Evolutionary conservation across 2,888 invertebrate genomes (phyloP), one percentile per base, ranked within the genome.

Genomic region (Danaus chrysippus): DNA sequence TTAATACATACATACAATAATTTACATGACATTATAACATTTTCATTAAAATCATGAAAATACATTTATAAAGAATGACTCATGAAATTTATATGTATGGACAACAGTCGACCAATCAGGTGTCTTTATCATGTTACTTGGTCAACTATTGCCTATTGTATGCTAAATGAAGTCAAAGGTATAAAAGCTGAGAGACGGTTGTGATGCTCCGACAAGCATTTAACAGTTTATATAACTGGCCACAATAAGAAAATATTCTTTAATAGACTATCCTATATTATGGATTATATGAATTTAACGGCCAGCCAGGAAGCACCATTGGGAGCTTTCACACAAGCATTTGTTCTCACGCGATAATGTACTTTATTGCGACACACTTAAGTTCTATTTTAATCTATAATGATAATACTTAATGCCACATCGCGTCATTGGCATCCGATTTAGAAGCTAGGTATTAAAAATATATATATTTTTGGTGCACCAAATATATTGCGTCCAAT

Each of bases 381-480:
- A 71, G 61, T 65, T 73, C 79, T 82, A 83, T 75, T 74, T 74
- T 74, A 70, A 58, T 52, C 69, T 70, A 71, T 56, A 66, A 64
- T 53, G 42, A 54, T 79, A 83, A 81, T 84, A 84, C 81, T 83
- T 85, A 82, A 84, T 85, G 87, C 86, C 85, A 76, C 71, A 75
- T 69, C 73, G 65, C 62, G 66, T 73, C 59, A 68, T 76, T 76
- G 79, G 81, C 83, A 81, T 76, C 74, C 74, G 66, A 73, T 75
- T 73, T 74, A 81, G 73, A 83, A 84, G 84, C 86, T 76, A 81
- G 74, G 76, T 87, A 87, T 84, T 86, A 87, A 88, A 88, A 87
- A 88, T 87, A 87, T 76, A 79, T 76, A 78, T 78, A 78, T 72
- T 79, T 76, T 82, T 76, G 76, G 78, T 86, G 84, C 83, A 81